Evolutionary conservation across 2,113 vertebrate species (phyloP).

Genomic region (Thunnus maccoyii): DNA sequence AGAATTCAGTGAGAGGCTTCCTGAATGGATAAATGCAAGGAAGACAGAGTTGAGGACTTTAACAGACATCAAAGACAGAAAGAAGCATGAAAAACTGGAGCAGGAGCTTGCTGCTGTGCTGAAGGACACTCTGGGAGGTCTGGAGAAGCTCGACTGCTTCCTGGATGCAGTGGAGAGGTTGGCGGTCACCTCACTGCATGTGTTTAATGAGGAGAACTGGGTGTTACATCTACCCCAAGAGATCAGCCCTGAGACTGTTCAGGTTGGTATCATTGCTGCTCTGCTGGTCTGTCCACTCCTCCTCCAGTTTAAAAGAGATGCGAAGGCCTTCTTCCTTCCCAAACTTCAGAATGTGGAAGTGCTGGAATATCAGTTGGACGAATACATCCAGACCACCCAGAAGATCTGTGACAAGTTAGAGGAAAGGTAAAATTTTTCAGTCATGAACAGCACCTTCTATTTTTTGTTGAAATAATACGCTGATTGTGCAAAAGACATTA

Average conservation of each 20-base stretch:
- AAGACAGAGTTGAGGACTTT: constrained; percentile 56
- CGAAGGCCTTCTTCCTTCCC: constrained; percentile 70
- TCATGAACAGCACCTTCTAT: too few species aligned
- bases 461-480: too few species aligned
- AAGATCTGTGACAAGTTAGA: constrained; percentile 67
- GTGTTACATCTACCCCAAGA: constrained; percentile 52
- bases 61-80: constrained; percentile 53
- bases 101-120: constrained; percentile 68
- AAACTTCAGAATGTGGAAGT: constrained; percentile 72
- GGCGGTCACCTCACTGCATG: constrained; percentile 76
- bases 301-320: constrained; percentile 77
- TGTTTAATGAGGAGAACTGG: constrained; percentile 66
- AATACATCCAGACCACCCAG: constrained; percentile 69
- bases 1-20: constrained; percentile 41
- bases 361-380: constrained; percentile 74
- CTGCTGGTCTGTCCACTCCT: constrained; percentile 67
- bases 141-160: constrained; percentile 74
- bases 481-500: too few species aligned
- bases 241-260: constrained; percentile 38
- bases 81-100: constrained; percentile 63
- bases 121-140: constrained; percentile 62
- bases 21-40: constrained; percentile 52
- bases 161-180: constrained; percentile 83
- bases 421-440: constrained; percentile 51
- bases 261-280: constrained; percentile 56